Evolutionary conservation across 2,113 vertebrate species (phyloP), one percentile per base, ranked within the genome.

Genomic region (Triplophysa siluroides): DNA sequence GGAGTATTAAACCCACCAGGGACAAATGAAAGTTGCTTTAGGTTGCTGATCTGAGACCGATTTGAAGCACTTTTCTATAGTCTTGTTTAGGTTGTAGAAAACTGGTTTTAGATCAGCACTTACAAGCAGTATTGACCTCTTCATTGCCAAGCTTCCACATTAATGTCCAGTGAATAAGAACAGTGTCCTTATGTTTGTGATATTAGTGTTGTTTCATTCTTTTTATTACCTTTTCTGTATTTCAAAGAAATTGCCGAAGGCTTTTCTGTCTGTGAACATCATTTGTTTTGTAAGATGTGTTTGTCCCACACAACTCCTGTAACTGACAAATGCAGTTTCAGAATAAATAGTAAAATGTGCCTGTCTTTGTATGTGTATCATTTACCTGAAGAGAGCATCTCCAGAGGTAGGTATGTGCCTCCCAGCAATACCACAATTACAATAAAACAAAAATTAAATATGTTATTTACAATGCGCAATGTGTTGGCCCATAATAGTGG

Each of bases 1-100:
- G 81, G 95, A 96, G 83, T 94, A 94, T 81, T 97, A 85, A 88
- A 72, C 24, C 24, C 10, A 10, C 29, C 12, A 9, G 8, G 29
- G 33, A 33, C 38, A 26, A 14, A 69, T 45, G 69, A 13, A 43
- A 63, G 61, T 50, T 76, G 8, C 21, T 79, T 23, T 65, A 54
- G 56, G 41, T 7, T n/a, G 50, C 60, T 63, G 67, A 65, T 41
- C 33, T 71, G 12, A 41, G 14, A 56, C 68, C 47, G 29, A 33
- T 45, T 26, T 24, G 19, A 41, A 65, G 16, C 54, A 58, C n/a
- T 58, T 58, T n/a, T 18, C 63, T 12, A n/a, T 19, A 23, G 33
- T 73, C 33, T 7, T 52, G 14, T 52, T 21, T 21, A 21, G 72
- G 24, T 24, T 62, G 6, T 23, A 47, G 24, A 58, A n/a, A 45